These are phyloP conservation scores for Falcunculus frontatus DNA, from an alignment of 2,113 vertebrate species.

Conservation along the genomic window DNA sequence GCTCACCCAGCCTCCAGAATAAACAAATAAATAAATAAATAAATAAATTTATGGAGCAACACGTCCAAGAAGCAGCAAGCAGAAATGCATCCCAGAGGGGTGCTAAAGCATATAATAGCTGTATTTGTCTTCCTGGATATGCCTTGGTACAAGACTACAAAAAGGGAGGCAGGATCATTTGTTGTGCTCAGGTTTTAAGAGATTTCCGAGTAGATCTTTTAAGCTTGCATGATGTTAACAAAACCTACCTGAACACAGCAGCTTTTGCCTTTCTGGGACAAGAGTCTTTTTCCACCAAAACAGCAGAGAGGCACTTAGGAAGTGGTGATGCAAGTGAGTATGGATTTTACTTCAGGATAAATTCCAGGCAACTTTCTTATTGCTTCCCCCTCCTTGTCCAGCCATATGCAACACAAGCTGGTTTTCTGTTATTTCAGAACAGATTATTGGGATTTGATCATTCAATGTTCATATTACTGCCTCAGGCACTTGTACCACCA, in stretches of 20 bases:
- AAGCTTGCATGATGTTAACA: constrained; percentile 5
- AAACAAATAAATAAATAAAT: neutral
- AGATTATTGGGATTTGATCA: neutral
- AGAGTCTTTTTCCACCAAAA: neutral
- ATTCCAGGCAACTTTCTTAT: neutral
- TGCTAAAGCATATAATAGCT: constrained; percentile 38
- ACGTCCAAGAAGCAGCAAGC: neutral
- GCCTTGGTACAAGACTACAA: neutral
- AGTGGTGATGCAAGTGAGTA: neutral
- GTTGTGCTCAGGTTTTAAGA: constrained; percentile 16
- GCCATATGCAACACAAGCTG: neutral
- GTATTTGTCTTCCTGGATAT: constrained; percentile 48
- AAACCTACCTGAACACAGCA: neutral
- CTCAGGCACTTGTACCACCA: neutral
- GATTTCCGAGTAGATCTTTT: constrained; percentile 24
- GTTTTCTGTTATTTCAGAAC: neutral
- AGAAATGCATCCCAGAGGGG: constrained; percentile 45
- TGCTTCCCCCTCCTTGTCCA: neutral
- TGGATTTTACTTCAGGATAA: neutral
- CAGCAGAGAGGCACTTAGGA: neutral
- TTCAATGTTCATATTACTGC: neutral
- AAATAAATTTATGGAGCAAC: neutral
- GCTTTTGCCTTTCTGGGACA: neutral
- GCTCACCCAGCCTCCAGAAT: neutral
- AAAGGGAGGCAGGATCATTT: neutral